Evolutionary conservation across 2,888 invertebrate species (phyloP).

Genomic region (Drosophila glabriapex): DNA sequence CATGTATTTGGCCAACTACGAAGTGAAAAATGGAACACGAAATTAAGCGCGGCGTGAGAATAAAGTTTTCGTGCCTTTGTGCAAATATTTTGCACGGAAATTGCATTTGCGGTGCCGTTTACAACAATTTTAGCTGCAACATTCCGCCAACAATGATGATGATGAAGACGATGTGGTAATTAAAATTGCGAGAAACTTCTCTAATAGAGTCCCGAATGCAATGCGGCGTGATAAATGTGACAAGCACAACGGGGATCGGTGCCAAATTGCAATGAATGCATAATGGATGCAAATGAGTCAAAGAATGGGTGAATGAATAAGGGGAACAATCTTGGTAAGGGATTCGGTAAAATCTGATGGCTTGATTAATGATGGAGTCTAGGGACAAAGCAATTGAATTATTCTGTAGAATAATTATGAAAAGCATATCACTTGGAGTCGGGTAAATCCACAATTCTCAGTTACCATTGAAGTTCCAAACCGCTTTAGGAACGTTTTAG

Average conservation of each 20-base stretch:
- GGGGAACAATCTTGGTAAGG: not conserved
- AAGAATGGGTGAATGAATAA: not conserved
- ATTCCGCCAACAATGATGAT: conserved; percentile 11
- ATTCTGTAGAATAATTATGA: not conserved
- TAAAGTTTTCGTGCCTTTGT: conserved; percentile 62
- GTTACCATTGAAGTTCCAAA: not conserved
- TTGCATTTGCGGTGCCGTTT: conserved; percentile 66
- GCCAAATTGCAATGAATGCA: conserved; percentile 40
- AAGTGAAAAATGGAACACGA: conserved; percentile 6
- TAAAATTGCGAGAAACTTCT: conserved; percentile 59
- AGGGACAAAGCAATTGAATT: conserved; percentile 4
- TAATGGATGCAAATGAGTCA: conserved; percentile 18
- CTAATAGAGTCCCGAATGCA: conserved; percentile 40
- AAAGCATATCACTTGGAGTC: not conserved
- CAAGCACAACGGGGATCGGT: conserved; percentile 37
- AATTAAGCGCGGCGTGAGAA: conserved; percentile 9
- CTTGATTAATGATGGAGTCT: not conserved
- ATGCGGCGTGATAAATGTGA: conserved; percentile 44
- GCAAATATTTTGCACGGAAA: conserved; percentile 71
- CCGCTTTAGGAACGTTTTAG: not conserved
- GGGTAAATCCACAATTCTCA: not conserved
- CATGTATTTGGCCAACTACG: conserved; percentile 24
- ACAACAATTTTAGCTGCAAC: conserved; percentile 47
- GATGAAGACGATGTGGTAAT: conserved; percentile 57
- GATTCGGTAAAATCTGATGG: not conserved